These are phyloP conservation scores for Emydocephalus ijimae DNA, from an alignment of 2,113 vertebrate species.

Conservation along the genomic window DNA sequence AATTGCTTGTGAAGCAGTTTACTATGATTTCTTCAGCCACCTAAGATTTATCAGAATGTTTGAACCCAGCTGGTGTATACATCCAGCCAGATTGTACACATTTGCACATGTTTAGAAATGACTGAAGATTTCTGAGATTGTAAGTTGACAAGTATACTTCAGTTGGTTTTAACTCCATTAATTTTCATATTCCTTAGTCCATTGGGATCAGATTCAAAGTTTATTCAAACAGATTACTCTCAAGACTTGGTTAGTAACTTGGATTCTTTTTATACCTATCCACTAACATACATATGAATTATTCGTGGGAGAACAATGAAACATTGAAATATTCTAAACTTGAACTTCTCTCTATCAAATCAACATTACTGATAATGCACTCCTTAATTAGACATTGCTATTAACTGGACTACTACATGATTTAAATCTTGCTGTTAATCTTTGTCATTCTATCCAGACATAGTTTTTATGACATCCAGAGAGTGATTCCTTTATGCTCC, in stretches of 20 bases:
- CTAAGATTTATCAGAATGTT: neutral
- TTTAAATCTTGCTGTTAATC: conserved; percentile 69
- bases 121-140: neutral
- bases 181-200: neutral
- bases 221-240: neutral
- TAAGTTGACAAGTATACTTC: neutral
- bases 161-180: neutral
- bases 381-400: conserved; percentile 66
- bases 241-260: neutral
- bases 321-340: conserved; percentile 64
- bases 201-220: neutral
- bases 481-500: conserved; percentile 59
- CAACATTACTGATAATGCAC: conserved; percentile 69
- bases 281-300: conserved; percentile 41
- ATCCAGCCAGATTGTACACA: neutral
- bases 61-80: neutral
- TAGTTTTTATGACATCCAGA: conserved; percentile 66
- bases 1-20: neutral
- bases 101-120: neutral
- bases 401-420: conserved; percentile 62
- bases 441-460: conserved; percentile 60
- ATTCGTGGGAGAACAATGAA: conserved; percentile 44
- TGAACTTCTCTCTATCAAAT: conserved; percentile 64
- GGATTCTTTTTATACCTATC: neutral
- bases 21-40: neutral